Conservation (phyloP, 1,140 invertebrate genomes). For the Trichomalopsis sarcophagae region DNA sequence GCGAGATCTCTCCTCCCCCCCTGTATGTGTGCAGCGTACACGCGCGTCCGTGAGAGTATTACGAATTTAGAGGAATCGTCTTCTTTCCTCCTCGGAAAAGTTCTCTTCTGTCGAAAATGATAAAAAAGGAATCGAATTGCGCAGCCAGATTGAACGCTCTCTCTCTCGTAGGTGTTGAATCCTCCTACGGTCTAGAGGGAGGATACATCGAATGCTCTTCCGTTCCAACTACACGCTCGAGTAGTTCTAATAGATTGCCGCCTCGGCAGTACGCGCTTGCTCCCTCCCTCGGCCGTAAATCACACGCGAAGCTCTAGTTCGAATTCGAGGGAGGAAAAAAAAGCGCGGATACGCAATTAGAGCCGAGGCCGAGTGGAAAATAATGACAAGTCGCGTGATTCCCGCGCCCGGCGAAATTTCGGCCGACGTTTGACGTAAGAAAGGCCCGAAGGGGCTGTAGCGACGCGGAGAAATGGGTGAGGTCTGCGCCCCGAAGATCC, state of each 20-base stretch:
- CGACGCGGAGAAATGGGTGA: slow-evolving; percentile 61
- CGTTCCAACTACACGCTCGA: slow-evolving; percentile 55
- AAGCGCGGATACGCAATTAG: background rate
- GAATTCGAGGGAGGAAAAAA: background rate
- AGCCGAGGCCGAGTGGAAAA: background rate
- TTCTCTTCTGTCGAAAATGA: background rate
- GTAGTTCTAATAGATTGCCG: slow-evolving; percentile 66
- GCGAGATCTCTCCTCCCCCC: slow-evolving; percentile 17
- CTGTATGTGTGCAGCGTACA: background rate
- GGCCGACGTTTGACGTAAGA: slow-evolving; percentile 2
- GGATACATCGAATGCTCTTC: slow-evolving; percentile 57
- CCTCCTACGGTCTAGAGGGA: background rate
- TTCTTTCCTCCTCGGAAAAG: background rate
- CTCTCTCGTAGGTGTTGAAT: background rate
- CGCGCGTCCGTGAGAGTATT: background rate
- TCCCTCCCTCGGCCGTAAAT: slow-evolving; percentile 30
- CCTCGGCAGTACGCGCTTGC: slow-evolving; percentile 27
- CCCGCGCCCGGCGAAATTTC: background rate
- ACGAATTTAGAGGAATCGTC: background rate
- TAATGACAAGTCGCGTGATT: slow-evolving; percentile 21
- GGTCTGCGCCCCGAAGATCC: slow-evolving; percentile 66
- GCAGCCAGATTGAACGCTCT: too few relatives aligned
- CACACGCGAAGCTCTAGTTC: slow-evolving; percentile 6
- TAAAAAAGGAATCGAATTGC: slow-evolving; percentile 48
- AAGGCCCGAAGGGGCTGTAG: background rate